Evolutionary conservation across 2,797 vertebrate genomes (phyloP).

Genomic region (Saxicola maurus): DNA sequence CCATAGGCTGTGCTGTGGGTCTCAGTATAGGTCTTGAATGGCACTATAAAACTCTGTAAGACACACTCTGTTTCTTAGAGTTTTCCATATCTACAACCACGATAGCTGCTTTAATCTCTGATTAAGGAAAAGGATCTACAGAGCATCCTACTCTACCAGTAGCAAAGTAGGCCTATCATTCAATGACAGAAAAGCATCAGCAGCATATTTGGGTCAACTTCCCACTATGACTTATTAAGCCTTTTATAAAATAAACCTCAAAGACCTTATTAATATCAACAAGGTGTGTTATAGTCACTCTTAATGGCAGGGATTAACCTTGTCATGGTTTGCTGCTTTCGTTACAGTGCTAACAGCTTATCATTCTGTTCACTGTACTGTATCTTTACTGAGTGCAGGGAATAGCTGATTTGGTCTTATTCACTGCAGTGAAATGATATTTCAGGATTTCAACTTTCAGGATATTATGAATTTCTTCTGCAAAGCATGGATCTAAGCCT

Average conservation of each 20-base stretch:
- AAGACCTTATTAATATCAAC: slow-evolving; percentile 61
- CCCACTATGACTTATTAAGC: slow-evolving; percentile 56
- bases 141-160: neutral
- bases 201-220: slow-evolving; percentile 37
- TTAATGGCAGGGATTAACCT: slow-evolving; percentile 66
- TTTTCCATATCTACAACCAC: slow-evolving; percentile 2
- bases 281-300: slow-evolving; percentile 55
- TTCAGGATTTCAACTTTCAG: slow-evolving; percentile 57
- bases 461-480: slow-evolving; percentile 53
- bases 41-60: neutral
- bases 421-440: slow-evolving; percentile 54
- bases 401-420: slow-evolving; percentile 61
- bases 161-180: slow-evolving; percentile 15
- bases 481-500: slow-evolving; percentile 51
- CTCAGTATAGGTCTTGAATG: neutral
- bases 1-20: neutral
- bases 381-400: slow-evolving; percentile 44
- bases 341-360: slow-evolving; percentile 54
- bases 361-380: slow-evolving; percentile 20
- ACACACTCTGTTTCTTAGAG: neutral
- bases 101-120: slow-evolving; percentile 39
- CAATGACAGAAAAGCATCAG: slow-evolving; percentile 32
- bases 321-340: slow-evolving; percentile 61
- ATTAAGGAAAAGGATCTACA: neutral
- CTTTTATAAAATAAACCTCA: slow-evolving; percentile 59